A percentile compares a stretch with the other conserved stretches of the same genome.
These are phyloP conservation scores for Platycheirus albimanus DNA, from an alignment of 2,888 invertebrate genomes.

Conservation along the genomic window DNA sequence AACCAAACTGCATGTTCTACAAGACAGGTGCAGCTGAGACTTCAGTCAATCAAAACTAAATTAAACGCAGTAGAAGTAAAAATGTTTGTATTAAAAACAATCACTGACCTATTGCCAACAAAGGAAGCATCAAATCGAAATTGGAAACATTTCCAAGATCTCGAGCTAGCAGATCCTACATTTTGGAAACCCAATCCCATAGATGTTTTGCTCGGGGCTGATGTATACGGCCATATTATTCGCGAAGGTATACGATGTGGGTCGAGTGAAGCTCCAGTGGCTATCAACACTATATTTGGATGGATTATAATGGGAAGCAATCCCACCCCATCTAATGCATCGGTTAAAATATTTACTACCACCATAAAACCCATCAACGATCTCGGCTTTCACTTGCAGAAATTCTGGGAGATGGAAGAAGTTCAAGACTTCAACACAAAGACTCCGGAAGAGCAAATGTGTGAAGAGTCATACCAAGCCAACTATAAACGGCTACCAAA, in stretches of 20 bases:
- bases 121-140: background rate
- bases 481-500: constrained; percentile 7
- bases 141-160: background rate
- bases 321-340: background rate
- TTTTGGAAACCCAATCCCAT: constrained; percentile 1
- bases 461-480: background rate
- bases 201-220: constrained; percentile 4
- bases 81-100: background rate
- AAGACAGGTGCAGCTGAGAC: background rate
- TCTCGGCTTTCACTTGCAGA: background rate
- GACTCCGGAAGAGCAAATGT: background rate
- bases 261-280: background rate
- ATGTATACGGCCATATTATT: constrained; percentile 17
- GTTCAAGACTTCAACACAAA: background rate
- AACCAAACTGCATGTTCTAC: background rate
- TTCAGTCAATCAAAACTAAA: background rate
- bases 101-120: background rate
- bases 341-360: background rate
- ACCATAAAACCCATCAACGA: background rate
- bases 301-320: background rate
- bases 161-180: background rate
- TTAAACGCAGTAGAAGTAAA: background rate
- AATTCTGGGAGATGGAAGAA: constrained; percentile 10
- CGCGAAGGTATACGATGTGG: background rate
- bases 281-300: background rate